These are phyloP conservation scores for Acipenser oxyrinchus DNA, from an alignment of 2,797 vertebrate species.

Conservation along the genomic window DNA sequence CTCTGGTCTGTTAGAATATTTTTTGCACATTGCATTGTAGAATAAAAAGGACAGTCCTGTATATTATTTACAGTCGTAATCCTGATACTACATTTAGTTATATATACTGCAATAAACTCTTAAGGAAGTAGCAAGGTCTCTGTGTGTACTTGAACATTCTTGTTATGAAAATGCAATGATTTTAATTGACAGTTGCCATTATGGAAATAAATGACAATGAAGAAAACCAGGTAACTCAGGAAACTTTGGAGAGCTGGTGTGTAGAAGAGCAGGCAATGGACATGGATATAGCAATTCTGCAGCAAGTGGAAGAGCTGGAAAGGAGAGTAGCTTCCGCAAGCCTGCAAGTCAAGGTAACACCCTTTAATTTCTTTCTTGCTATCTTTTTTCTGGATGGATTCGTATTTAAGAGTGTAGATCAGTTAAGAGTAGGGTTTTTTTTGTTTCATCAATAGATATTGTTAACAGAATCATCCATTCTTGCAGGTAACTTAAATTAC, in stretches of 20 bases:
- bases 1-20: neutral
- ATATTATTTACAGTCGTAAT: no score
- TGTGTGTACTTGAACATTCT: no score
- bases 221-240: constrained; percentile 67
- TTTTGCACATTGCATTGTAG: neutral
- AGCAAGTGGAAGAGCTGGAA: constrained; percentile 86
- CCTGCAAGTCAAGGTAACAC: constrained; percentile 85
- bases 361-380: neutral
- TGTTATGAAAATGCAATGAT: no score
- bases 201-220: constrained; percentile 71
- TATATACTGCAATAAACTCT: no score
- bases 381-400: neutral
- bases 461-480: no score
- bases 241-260: constrained; percentile 79
- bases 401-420: neutral
- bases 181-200: constrained; percentile 49
- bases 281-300: constrained; percentile 76
- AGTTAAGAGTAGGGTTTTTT: neutral
- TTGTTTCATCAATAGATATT: no score
- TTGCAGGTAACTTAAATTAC: no score
- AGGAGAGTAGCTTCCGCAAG: constrained; percentile 80
- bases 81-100: no score
- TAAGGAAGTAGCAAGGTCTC: no score
- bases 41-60: no score
- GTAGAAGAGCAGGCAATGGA: constrained; percentile 88